phyloP scores from a whole-genome alignment of 2,888 invertebrate species.

The Toxonevra muliebris region DNA sequence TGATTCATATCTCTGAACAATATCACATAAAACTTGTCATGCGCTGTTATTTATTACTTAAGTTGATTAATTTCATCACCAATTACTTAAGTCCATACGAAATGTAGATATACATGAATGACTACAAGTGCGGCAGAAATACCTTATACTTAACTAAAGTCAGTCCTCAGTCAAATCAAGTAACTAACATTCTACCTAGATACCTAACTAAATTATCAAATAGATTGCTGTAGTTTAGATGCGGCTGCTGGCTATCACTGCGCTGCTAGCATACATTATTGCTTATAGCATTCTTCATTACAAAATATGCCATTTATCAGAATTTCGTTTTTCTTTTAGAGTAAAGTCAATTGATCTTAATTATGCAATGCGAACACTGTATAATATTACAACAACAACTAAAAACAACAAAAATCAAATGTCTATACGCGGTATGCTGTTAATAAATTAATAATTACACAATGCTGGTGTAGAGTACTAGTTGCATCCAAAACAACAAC shows the following conservation, averaged over 20 bases:
- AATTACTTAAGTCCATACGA: slow-evolving; percentile 43
- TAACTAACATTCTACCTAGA: too few species aligned
- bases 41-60: slow-evolving; percentile 50
- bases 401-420: slow-evolving; percentile 29
- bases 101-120: background rate
- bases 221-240: background rate
- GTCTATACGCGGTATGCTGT: slow-evolving; percentile 42
- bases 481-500: slow-evolving; percentile 3
- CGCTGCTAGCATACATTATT: too few species aligned
- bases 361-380: slow-evolving; percentile 43
- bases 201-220: too few species aligned
- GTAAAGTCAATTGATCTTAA: slow-evolving; percentile 46
- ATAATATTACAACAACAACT: slow-evolving; percentile 18
- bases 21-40: slow-evolving; percentile 30
- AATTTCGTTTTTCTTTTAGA: slow-evolving; percentile 37
- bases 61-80: slow-evolving; percentile 54
- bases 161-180: too few species aligned
- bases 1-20: too few species aligned
- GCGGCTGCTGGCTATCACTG: slow-evolving; percentile 9
- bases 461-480: background rate
- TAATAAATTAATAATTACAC: slow-evolving; percentile 49
- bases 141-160: slow-evolving; percentile 8
- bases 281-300: too few species aligned
- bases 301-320: slow-evolving; percentile 43
- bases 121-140: background rate